Evolutionary conservation across 2,888 invertebrate genomes (phyloP), one percentile per base, ranked within the genome.

Genomic region (Drepanosiphum platanoidis): DNA sequence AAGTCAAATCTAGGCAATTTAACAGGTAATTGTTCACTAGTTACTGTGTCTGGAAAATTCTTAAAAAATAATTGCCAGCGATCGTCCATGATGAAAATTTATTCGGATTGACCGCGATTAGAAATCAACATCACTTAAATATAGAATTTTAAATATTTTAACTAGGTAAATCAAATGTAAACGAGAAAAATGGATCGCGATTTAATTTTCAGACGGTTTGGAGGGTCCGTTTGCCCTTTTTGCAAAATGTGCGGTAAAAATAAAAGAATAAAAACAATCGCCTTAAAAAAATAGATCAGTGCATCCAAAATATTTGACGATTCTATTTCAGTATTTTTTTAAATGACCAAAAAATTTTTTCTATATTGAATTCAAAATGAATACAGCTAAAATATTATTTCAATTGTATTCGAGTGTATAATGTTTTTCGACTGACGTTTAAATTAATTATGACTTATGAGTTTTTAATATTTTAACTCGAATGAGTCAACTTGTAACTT

Each of bases 1-100:
- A 86, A 84, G 70, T 84, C 86, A 64, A 71, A 81, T 46, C 77
- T 77, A 5, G 92, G 92, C 86, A 94, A 93, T 89, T 93, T 92
- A 75, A 95, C 93, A 81, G 95, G 94, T 88, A 95, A 90, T 89
- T 94, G 94, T 90, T 95, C 94, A 88, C n/a, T 32, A 66, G 66
- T 84, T 4, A 84, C 84, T 9, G 84, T 84, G 3, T 68, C 30
- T 0, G 66, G 75, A 84, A 75, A 84, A 36, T 68, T 36, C 22
- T 77, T 36, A 52, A 84, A 84, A 75, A 84, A 84, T 58, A 13
- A 9, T 77, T 77, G 32, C 84, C 84, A 84, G 4, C 36, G 42
- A 22, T 77, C 32, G 39, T 84, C 84, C 84, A 84, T 84, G 3
- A 30, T 84, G n/a, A 22, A 42, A 83, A 66, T 4, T 34, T 39